A percentile compares a stretch with the other conserved stretches of the same genome.
Conservation (phyloP, 2,797 vertebrate genomes). For the Loriculus beryllinus region DNA sequence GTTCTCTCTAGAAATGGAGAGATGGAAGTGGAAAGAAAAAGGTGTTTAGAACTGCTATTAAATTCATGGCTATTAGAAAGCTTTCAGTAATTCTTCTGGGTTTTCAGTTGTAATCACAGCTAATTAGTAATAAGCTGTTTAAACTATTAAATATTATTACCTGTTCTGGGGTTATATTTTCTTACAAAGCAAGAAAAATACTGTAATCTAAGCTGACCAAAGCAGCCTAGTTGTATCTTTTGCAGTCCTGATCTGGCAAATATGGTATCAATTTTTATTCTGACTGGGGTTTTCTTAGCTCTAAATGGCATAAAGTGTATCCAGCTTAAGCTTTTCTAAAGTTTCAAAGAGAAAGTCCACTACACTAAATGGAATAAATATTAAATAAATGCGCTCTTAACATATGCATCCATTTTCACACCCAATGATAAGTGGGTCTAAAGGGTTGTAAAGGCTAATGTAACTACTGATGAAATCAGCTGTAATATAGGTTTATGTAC, state of each 20-base stretch:
- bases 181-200: background rate
- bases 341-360: background rate
- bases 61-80: background rate
- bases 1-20: background rate
- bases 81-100: background rate
- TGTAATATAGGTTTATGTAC: background rate
- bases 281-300: background rate
- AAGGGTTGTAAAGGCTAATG: background rate
- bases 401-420: background rate
- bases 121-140: slow-evolving; percentile 36
- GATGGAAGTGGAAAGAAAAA: background rate
- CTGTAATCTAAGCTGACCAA: background rate
- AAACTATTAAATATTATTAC: slow-evolving; percentile 30
- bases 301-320: background rate
- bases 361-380: background rate
- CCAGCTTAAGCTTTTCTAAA: background rate
- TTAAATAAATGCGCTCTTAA: background rate
- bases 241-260: background rate
- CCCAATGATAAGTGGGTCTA: background rate
- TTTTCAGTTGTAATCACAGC: slow-evolving; percentile 5
- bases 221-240: background rate
- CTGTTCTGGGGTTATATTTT: background rate
- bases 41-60: background rate
- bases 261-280: background rate
- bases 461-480: background rate